Evolutionary conservation across 2,797 vertebrate species (phyloP).

Genomic region (Urophycis tenuis): DNA sequence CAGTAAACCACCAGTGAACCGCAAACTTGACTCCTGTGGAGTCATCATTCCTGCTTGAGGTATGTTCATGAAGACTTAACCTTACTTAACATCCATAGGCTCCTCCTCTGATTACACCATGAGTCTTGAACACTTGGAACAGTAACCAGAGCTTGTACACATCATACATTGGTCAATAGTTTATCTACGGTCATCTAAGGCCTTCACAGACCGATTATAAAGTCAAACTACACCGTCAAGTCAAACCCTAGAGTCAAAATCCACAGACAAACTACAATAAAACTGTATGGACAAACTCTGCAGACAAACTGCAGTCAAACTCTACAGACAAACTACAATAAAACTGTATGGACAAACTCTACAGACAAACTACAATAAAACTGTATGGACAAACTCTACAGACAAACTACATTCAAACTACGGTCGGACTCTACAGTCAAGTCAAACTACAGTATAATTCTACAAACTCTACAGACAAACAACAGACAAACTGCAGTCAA

Average conservation of each 20-base stretch:
- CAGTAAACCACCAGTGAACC: background rate
- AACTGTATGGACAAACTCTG: background rate
- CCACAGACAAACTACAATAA: background rate
- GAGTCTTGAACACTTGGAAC: background rate
- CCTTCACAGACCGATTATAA: background rate
- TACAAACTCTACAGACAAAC: slow-evolving; percentile 1
- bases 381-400: background rate
- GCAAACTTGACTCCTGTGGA: background rate
- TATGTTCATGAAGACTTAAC: background rate
- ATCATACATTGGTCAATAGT: background rate
- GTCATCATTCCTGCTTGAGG: background rate
- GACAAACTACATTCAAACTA: background rate
- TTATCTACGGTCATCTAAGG: background rate
- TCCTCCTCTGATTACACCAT: background rate
- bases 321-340: background rate
- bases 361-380: background rate
- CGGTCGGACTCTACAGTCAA: too few species aligned
- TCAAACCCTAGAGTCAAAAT: background rate
- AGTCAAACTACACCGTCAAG: background rate
- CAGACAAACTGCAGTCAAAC: background rate
- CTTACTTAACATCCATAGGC: background rate
- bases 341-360: background rate
- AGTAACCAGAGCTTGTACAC: background rate
- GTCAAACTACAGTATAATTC: background rate
- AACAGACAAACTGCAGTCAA: background rate